These are phyloP conservation scores for Pteruthius melanotis DNA, from an alignment of 2,113 vertebrate species.

Conservation along the genomic window DNA sequence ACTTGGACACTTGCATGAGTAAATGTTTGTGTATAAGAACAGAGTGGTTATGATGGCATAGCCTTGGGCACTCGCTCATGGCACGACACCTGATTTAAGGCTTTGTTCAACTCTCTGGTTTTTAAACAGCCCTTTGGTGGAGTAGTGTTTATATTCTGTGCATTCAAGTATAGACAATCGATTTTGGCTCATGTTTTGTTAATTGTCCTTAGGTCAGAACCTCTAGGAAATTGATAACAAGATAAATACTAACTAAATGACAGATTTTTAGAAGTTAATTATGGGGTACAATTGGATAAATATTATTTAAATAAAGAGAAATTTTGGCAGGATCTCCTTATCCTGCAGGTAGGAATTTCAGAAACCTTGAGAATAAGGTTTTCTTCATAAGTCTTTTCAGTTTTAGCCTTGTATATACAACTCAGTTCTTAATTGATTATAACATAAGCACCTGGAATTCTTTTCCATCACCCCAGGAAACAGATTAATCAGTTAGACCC, in stretches of 20 bases:
- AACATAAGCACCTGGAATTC: not conserved
- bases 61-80: not conserved
- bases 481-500: not conserved
- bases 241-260: not conserved
- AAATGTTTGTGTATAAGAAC: not conserved
- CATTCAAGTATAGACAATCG: not conserved
- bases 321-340: not conserved
- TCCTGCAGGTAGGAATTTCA: not conserved
- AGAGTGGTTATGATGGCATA: not conserved
- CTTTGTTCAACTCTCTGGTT: not conserved
- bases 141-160: not conserved
- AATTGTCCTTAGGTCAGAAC: not conserved
- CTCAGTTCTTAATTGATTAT: not conserved
- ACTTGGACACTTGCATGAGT: not conserved
- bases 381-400: not conserved
- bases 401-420: not conserved
- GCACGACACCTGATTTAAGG: accelerated
- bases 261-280: not conserved
- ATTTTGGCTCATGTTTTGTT: not conserved
- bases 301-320: not conserved
- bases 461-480: not conserved
- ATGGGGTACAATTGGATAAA: not conserved
- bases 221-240: not conserved
- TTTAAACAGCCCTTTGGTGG: not conserved
- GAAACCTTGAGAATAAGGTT: not conserved